phyloP scores from a whole-genome alignment of 2,797 vertebrate species.

The Gymnothorax javanicus region DNA sequence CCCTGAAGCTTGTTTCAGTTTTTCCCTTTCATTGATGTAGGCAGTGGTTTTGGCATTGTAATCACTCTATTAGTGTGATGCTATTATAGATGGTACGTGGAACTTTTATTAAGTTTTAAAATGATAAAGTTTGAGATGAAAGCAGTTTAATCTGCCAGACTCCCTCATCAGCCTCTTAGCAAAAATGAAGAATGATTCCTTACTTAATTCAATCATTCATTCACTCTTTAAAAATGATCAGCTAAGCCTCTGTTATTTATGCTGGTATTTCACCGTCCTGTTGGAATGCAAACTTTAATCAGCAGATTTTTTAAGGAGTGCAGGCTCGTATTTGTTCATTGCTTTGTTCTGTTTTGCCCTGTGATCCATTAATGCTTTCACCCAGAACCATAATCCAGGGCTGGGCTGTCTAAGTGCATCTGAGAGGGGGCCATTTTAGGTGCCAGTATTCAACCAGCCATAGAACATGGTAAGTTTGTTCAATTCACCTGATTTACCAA shows the following conservation, averaged over 20 bases:
- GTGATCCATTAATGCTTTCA: not conserved
- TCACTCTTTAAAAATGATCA: not conserved
- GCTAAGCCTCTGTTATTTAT: not conserved
- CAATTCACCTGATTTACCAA: not conserved
- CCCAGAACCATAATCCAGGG: constrained; percentile 28
- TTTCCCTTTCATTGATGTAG: not conserved
- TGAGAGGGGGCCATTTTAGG: not conserved
- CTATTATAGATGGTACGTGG: not conserved
- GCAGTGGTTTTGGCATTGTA: not conserved
- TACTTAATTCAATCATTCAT: not conserved
- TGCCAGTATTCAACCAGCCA: not conserved
- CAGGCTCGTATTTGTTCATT: not conserved
- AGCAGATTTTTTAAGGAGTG: not conserved
- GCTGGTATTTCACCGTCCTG: not conserved
- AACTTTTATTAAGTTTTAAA: not conserved
- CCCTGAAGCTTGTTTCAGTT: constrained; percentile 17
- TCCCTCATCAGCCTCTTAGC: not conserved
- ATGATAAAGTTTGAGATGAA: not conserved
- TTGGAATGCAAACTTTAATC: not conserved
- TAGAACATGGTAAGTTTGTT: not conserved
- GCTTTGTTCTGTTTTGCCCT: not conserved
- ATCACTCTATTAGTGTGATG: not conserved
- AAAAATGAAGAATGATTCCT: no score
- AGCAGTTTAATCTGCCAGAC: not conserved
- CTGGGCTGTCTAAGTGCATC: not conserved